Evolutionary conservation across 2,797 vertebrate genomes (phyloP), one percentile per base, ranked within the genome.

Genomic region (Jordanella pulchra): DNA sequence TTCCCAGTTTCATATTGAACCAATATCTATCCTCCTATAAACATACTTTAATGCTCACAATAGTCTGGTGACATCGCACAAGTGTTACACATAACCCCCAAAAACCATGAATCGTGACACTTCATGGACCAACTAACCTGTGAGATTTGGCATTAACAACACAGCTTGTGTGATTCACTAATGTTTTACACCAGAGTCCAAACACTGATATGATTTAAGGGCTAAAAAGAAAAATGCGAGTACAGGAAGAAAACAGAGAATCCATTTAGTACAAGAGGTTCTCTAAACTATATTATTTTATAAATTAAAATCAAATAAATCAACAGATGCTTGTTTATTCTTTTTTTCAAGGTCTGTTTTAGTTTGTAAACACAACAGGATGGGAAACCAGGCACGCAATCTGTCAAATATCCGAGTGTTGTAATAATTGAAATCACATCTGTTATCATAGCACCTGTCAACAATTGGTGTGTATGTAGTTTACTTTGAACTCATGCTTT

Each of bases 371-470:
- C 87, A 80, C 80, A 72, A 81, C 80, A 72, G 83, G 93, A 93
- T 91, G 94, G 84, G 90, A 82, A 89, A 90, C 80, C 87, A 80
- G 80, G 89, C 84, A 86, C 80, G 84, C 82, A 89, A 86, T 85
- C 87, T 93, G 90, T 93, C 88, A 89, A 83, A 89, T 56, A 78
- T 81, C 84, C 77, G 66, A 79, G 65, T 66, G 76, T 81, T 81
- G 87, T 89, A 77, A 89, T 94, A 91, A 94, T 94, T 93, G 92
- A 90, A 89, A 83, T 79, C 80, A 75, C 91, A 92, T 88, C 89
- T 93, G 91, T 89, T 90, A 78, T 80, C 79, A 75, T 56, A 61
- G 21, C 21, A 63, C 60, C 50, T 61, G 75, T 47, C 55, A 73
- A 42, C 78, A 79, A 77, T 58, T 28, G 9, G 76, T 47, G 58